Conservation (phyloP, 2,113 vertebrate genomes). For the Orientallactaga bullata region DNA sequence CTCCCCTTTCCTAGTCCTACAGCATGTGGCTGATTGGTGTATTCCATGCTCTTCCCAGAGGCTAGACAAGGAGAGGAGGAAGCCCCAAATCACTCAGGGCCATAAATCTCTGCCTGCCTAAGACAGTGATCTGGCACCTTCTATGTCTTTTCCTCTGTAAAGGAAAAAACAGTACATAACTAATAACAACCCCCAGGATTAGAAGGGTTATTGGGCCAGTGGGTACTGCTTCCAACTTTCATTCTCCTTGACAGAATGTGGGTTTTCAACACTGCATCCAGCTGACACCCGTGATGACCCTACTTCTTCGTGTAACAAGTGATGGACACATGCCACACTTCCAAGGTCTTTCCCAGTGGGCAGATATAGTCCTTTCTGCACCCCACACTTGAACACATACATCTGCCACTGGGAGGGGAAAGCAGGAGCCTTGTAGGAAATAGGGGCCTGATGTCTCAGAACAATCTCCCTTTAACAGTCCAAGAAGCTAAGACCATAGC, state of each 20-base stretch:
- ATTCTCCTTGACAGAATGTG: neutral
- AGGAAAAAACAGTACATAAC: conserved; percentile 41
- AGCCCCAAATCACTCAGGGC: conserved; percentile 36
- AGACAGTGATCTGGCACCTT: conserved; percentile 27
- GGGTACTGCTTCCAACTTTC: neutral
- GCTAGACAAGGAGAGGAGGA: conserved; percentile 46
- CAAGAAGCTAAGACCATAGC: neutral
- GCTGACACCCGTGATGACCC: neutral
- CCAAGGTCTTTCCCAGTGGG: neutral
- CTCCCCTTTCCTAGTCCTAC: neutral
- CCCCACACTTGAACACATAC: neutral
- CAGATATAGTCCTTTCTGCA: neutral
- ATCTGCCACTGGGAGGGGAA: neutral
- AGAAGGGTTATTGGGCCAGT: neutral
- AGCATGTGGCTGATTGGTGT: neutral
- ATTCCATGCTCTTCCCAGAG: neutral
- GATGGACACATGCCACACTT: rapidly evolving
- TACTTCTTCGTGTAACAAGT: neutral
- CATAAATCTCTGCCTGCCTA: conserved; percentile 28
- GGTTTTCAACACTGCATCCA: neutral
- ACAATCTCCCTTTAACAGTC: neutral
- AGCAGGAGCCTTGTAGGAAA: neutral
- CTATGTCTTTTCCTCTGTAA: neutral
- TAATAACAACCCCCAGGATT: neutral
- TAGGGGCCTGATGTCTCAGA: neutral